phyloP scores from a whole-genome alignment of 2,113 vertebrate genomes.

The Lamprologus speciosus region DNA sequence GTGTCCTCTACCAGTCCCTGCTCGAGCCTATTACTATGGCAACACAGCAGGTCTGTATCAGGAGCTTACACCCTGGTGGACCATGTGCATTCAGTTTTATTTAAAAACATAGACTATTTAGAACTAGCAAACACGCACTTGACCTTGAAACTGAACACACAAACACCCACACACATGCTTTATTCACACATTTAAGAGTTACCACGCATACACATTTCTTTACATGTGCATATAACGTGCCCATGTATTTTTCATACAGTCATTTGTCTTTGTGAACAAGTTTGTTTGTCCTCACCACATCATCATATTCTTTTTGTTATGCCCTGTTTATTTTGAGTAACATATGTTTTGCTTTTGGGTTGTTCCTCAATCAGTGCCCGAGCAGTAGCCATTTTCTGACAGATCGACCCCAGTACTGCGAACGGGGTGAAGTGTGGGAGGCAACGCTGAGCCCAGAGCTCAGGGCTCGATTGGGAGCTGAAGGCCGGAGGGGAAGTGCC shows the following conservation, averaged over 20 bases:
- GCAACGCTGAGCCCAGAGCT: slow-evolving; percentile 16
- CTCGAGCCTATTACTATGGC: slow-evolving; percentile 72
- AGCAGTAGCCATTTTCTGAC: slow-evolving; percentile 22
- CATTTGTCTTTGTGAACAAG: neutral
- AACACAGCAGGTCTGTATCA: slow-evolving; percentile 76
- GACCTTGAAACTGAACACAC: neutral
- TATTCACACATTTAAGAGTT: neutral
- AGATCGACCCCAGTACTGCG: slow-evolving; percentile 44
- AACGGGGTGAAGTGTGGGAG: slow-evolving; percentile 26
- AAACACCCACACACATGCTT: neutral
- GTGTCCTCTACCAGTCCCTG: slow-evolving; percentile 82
- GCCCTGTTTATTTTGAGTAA: slow-evolving; percentile 33
- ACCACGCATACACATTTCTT: neutral
- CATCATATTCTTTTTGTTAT: neutral
- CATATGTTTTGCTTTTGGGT: slow-evolving; percentile 50
- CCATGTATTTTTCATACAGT: neutral
- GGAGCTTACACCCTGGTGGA: slow-evolving; percentile 51
- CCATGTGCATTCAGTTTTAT: slow-evolving; percentile 18
- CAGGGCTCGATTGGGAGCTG: slow-evolving; percentile 20
- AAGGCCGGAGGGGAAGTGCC: slow-evolving; percentile 60
- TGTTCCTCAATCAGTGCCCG: slow-evolving; percentile 30
- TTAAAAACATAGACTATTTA: neutral
- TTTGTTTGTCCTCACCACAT: neutral
- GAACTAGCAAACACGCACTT: neutral
- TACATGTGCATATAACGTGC: neutral